Evolutionary conservation across 2,113 vertebrate species (phyloP).

Genomic region (Stegastes partitus): DNA sequence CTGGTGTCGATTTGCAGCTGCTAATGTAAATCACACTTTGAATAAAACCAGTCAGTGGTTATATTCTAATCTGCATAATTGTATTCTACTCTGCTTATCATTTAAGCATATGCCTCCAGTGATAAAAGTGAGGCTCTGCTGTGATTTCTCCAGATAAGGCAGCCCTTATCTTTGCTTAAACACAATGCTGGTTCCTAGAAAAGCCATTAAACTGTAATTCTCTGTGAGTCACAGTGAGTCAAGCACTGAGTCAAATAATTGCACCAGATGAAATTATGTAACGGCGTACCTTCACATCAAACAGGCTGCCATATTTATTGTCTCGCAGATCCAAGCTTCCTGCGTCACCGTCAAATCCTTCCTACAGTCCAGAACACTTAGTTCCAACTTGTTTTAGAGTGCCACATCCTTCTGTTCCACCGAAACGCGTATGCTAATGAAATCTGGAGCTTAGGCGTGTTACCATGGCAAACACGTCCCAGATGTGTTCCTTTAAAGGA

Average conservation of each 20-base stretch:
- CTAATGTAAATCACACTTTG: no score
- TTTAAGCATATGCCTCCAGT: neutral
- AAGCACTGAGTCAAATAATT: slow-evolving; percentile 25
- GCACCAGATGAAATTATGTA: slow-evolving; percentile 2
- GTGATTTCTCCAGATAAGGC: neutral
- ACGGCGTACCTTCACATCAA: neutral
- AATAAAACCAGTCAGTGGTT: neutral
- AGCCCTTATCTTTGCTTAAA: neutral
- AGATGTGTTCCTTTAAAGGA: slow-evolving; percentile 16
- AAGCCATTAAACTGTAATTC: slow-evolving; percentile 25
- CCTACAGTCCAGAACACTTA: neutral
- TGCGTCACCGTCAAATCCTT: slow-evolving; percentile 3
- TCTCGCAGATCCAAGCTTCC: slow-evolving; percentile 1
- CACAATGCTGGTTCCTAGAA: neutral
- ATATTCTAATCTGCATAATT: no score
- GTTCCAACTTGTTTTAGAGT: slow-evolving; percentile 1
- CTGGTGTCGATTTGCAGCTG: no score
- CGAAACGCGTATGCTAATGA: slow-evolving; percentile 33
- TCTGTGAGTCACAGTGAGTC: slow-evolving; percentile 13
- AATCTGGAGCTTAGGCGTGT: slow-evolving; percentile 20
- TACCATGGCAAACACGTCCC: slow-evolving; percentile 28
- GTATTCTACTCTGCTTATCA: no score
- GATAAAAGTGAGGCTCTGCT: neutral
- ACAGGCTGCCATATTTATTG: slow-evolving; percentile 13
- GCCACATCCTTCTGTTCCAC: neutral